Percentiles rank a stretch among this genome's conserved stretches.
phyloP scores from a whole-genome alignment of 2,888 invertebrate genomes.

The Idaea straminata region DNA sequence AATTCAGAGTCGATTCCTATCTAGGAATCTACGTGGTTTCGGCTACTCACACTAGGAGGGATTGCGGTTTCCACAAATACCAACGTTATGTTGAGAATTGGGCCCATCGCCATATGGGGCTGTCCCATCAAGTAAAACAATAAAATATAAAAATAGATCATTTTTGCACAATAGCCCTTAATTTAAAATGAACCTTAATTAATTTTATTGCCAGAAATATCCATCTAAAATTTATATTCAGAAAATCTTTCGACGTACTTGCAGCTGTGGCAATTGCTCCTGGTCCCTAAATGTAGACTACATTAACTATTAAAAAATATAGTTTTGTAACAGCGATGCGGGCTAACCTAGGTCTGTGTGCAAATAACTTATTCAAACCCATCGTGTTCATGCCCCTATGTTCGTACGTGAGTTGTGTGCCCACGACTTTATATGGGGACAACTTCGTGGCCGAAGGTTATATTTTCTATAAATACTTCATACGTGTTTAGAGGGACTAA shows the following conservation, averaged over 20 bases:
- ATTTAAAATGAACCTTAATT: too few species aligned
- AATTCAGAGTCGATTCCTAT: background rate
- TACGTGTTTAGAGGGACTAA: constrained; percentile 24
- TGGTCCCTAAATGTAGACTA: constrained; percentile 33
- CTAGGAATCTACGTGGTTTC: background rate
- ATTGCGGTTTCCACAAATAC: background rate
- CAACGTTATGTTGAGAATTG: background rate
- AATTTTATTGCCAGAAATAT: background rate
- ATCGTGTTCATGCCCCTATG: constrained; percentile 40
- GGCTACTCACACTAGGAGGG: background rate
- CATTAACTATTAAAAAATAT: constrained; percentile 55
- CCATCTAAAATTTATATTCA: background rate
- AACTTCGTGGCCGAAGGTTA: constrained; percentile 38
- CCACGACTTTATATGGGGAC: constrained; percentile 45
- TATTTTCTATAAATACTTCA: constrained; percentile 45
- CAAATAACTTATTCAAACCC: constrained; percentile 58
- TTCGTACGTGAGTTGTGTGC: constrained; percentile 43
- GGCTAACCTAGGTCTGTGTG: constrained; percentile 42
- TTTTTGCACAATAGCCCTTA: background rate
- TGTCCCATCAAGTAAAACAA: background rate
- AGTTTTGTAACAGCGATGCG: constrained; percentile 29
- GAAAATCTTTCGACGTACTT: background rate
- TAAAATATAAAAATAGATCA: background rate
- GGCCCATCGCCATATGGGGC: background rate
- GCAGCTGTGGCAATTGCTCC: constrained; percentile 6